Conservation (phyloP, 2,113 vertebrate species). For the Varanus salvator region DNA sequence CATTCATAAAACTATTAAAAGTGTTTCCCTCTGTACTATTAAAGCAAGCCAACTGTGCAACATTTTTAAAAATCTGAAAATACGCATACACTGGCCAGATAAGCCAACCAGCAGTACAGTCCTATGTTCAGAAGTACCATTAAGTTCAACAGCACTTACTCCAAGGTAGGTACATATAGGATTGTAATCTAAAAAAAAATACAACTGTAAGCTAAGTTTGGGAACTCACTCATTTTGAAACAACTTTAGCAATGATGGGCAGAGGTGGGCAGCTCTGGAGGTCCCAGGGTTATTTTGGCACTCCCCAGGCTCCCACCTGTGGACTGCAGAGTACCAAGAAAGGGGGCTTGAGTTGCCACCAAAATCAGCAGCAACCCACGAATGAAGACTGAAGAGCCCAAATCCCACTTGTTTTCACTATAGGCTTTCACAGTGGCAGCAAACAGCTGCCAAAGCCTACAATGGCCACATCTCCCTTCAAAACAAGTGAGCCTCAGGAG, state of each 20-base stretch:
- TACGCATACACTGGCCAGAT: conserved; percentile 21
- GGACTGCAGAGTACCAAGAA: too few relatives aligned
- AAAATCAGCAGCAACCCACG: too few relatives aligned
- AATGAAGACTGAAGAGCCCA: too few relatives aligned
- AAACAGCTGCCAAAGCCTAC: too few relatives aligned
- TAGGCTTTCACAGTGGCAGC: too few relatives aligned
- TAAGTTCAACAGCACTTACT: not conserved
- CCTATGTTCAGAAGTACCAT: not conserved
- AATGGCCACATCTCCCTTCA: too few relatives aligned
- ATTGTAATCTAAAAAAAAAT: conserved; percentile 14
- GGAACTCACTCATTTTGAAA: not conserved
- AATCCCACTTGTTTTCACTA: too few relatives aligned
- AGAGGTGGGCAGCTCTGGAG: too few relatives aligned
- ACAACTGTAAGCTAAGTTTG: not conserved
- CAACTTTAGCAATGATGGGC: not conserved
- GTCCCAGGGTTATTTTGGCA: too few relatives aligned
- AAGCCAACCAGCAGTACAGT: conserved; percentile 12
- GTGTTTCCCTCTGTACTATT: conserved; percentile 4
- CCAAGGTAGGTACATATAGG: not conserved
- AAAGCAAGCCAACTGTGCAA: conserved; percentile 36
- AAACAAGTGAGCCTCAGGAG: too few relatives aligned
- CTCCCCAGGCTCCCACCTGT: too few relatives aligned
- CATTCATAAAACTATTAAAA: conserved; percentile 40
- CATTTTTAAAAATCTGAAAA: conserved; percentile 37
- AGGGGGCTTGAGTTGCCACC: too few relatives aligned